phyloP scores from a whole-genome alignment of 2,113 vertebrate species.

The Aplodontia rufa region DNA sequence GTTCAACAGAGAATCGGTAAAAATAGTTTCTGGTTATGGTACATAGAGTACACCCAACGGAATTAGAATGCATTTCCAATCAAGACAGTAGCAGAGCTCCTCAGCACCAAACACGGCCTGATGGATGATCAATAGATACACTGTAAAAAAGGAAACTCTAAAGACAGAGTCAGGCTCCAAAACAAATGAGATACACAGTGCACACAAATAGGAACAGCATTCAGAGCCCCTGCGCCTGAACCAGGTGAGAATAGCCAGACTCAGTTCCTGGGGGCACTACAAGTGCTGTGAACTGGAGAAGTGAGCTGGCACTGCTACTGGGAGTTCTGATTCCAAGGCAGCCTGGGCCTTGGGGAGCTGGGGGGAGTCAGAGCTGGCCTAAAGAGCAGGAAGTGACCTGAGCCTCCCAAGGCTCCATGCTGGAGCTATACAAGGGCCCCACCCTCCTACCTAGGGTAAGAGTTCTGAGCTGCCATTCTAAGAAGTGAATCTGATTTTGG shows the following conservation, averaged over 20 bases:
- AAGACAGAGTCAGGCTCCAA: background rate
- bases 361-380: background rate
- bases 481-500: background rate
- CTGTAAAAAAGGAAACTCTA: background rate
- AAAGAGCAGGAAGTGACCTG: background rate
- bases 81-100: background rate
- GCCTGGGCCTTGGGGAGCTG: background rate
- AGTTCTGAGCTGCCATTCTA: background rate
- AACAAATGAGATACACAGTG: background rate
- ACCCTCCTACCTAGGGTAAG: background rate
- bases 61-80: background rate
- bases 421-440: background rate
- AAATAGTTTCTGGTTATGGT: background rate
- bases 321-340: conserved; percentile 7
- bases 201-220: background rate
- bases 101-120: background rate
- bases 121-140: background rate
- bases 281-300: conserved; percentile 25
- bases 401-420: background rate
- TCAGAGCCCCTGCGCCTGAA: background rate
- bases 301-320: background rate
- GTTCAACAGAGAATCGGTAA: background rate
- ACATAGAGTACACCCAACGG: background rate
- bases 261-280: background rate
- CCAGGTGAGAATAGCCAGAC: background rate